Conservation (phyloP, 1,140 invertebrate genomes). For the Trachymyrmex cornetzi region DNA sequence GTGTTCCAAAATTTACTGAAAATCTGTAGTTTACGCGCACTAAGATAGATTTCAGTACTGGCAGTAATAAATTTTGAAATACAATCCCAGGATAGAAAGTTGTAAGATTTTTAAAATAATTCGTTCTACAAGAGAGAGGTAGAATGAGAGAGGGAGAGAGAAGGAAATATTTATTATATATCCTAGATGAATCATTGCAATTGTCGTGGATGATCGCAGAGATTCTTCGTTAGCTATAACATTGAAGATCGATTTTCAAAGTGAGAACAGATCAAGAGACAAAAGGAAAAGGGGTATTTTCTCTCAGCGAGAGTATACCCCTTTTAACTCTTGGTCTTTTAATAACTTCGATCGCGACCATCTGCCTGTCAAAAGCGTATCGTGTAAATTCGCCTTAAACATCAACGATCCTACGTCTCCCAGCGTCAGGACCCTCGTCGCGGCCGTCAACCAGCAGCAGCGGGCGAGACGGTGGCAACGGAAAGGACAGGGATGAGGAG, state of each 20-base stretch:
- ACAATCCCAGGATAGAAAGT: not conserved
- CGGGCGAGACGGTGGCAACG: conserved; percentile 63
- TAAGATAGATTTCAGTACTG: too few species aligned
- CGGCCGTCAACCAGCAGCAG: conserved; percentile 71
- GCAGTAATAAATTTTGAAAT: too few species aligned
- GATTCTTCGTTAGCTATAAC: not conserved
- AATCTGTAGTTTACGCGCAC: too few species aligned
- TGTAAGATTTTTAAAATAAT: not conserved
- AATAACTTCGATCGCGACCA: not conserved
- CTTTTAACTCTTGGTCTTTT: not conserved
- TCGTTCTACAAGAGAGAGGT: not conserved
- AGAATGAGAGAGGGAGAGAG: not conserved
- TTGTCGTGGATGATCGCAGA: not conserved
- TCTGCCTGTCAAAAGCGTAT: not conserved
- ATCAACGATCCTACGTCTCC: conserved; percentile 71
- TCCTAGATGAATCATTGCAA: not conserved
- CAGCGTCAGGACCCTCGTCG: conserved; percentile 74
- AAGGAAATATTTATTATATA: not conserved
- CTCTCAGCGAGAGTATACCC: not conserved
- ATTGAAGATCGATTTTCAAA: not conserved
- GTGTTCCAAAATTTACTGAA: too few species aligned
- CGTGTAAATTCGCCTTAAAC: conserved; percentile 60
- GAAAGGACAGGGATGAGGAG: conserved; percentile 12
- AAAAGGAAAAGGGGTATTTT: too few species aligned
- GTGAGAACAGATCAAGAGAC: too few species aligned